phyloP scores from a whole-genome alignment of 2,888 invertebrate species.

The Xylophagus ater region DNA sequence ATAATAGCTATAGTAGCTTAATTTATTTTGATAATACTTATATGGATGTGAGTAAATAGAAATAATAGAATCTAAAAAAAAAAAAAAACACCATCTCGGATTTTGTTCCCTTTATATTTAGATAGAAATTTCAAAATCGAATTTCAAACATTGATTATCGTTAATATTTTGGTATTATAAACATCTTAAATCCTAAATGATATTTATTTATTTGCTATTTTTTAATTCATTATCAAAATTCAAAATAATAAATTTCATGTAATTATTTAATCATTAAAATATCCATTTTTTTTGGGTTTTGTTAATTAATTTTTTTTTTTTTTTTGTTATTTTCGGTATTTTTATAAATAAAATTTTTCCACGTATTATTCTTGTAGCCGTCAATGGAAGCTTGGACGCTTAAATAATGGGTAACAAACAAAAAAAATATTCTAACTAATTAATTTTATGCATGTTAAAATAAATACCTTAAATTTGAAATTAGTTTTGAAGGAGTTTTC shows the following conservation, averaged over 20 bases:
- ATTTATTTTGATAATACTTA: constrained; percentile 13
- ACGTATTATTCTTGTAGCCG: constrained; percentile 33
- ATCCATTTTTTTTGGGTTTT: too few species aligned
- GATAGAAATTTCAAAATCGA: background rate
- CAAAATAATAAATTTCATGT: background rate
- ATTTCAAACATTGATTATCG: background rate
- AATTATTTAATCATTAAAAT: background rate
- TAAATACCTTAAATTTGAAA: constrained; percentile 7
- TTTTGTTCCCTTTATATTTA: background rate
- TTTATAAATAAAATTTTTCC: constrained; percentile 7
- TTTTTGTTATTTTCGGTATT: constrained; percentile 3
- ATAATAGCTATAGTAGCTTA: background rate
- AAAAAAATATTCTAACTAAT: constrained; percentile 19
- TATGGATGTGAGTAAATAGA: constrained; percentile 15
- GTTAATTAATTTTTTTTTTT: constrained; percentile 1
- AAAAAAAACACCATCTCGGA: background rate
- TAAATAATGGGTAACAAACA: constrained; percentile 39
- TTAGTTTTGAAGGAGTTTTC: background rate
- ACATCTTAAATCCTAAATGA: background rate
- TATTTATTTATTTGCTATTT: background rate
- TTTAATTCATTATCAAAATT: too few species aligned
- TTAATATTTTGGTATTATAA: background rate
- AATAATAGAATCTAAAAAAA: background rate
- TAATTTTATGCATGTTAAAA: constrained; percentile 10
- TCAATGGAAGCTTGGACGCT: constrained; percentile 42